phyloP scores from a whole-genome alignment of 2,113 vertebrate species.

The Hippocampus abdominalis region DNA sequence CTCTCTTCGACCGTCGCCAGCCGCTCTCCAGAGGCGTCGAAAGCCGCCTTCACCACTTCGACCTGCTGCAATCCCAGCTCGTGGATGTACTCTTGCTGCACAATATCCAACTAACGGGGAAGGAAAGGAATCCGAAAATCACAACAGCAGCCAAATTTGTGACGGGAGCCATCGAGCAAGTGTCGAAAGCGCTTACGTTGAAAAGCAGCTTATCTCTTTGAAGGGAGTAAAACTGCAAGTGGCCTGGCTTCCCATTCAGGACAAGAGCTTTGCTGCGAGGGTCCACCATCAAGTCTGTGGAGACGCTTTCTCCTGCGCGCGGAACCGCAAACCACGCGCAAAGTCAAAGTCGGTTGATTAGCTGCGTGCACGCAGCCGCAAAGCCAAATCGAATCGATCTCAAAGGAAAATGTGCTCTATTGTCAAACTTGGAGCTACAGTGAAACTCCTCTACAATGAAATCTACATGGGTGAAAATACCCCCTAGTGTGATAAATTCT shows the following conservation, averaged over 20 bases:
- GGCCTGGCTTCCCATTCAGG: constrained; percentile 93
- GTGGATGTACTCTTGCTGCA: constrained; percentile 89
- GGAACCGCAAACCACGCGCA: neutral
- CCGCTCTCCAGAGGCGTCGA: constrained; percentile 77
- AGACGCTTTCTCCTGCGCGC: constrained; percentile 73
- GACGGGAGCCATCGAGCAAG: neutral
- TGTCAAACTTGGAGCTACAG: neutral
- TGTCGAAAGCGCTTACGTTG: constrained; percentile 76
- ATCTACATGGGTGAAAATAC: no score
- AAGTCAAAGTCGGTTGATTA: no score
- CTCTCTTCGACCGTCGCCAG: constrained; percentile 90
- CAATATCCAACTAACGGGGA: constrained; percentile 83
- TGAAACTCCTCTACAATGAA: no score
- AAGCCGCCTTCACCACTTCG: constrained; percentile 80
- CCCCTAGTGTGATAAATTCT: no score
- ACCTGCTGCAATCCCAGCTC: constrained; percentile 79
- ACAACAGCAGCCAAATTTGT: neutral
- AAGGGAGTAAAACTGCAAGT: constrained; percentile 93
- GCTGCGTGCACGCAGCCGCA: no score
- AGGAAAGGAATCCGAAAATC: neutral
- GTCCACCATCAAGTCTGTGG: constrained; percentile 84
- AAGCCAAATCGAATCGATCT: no score
- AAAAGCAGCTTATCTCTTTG: constrained; percentile 88
- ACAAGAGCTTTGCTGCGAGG: constrained; percentile 90
- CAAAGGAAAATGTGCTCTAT: neutral